Base-by-base conservation (phyloP, 2,888 invertebrate genomes). In the Pyralis farinalis region DNA sequence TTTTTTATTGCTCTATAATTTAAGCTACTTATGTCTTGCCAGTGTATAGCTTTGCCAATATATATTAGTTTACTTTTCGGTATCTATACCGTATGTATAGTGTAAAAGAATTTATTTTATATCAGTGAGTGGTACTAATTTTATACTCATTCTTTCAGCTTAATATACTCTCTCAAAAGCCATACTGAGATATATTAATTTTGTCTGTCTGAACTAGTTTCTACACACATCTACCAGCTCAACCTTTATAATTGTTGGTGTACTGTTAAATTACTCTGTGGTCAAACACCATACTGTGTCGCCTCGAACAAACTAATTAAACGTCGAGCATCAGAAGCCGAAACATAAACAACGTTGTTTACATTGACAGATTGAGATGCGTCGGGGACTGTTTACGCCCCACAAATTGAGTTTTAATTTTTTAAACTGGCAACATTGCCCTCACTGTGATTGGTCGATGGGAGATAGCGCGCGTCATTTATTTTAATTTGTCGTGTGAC, bases 321-420 rank as follows among this genome's bases (percentile, higher is more conserved):
- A 61, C 60, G 43, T 49, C 56, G 53, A 56, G 64, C 67, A 50
- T 59, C 65, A 66, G 68, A 63, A 75, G 76, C 71, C 71, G 57
- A 58, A 77, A 71, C 54, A 70, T 63, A 83, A 85, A 85, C 80
- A 83, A 58, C 47, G 53, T 54, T 83, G 80, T 84, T 83, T 84
- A 70, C 71, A 65, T 59, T 74, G 70, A 78, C 84, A 82, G 79
- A 81, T 79, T 71, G 79, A 75, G 75, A 75, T 51, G 69, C 69
- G 70, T 55, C 63, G 56, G 49, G 36, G 46, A 60, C 51, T 31
- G 31, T 31, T 31, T 31, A 12, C 65, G 70, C 72, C 73, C 73
- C 64, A 72, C 75, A 73, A 75, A 83, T 80, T 71, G 82, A 59
- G 77, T 81, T 81, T 81, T 81, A 80, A 86, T 83, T 80, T 84